Evolutionary conservation across 1,140 invertebrate genomes (phyloP), one percentile per base, ranked within the genome.

Genomic region (Laodelphax striatellus): DNA sequence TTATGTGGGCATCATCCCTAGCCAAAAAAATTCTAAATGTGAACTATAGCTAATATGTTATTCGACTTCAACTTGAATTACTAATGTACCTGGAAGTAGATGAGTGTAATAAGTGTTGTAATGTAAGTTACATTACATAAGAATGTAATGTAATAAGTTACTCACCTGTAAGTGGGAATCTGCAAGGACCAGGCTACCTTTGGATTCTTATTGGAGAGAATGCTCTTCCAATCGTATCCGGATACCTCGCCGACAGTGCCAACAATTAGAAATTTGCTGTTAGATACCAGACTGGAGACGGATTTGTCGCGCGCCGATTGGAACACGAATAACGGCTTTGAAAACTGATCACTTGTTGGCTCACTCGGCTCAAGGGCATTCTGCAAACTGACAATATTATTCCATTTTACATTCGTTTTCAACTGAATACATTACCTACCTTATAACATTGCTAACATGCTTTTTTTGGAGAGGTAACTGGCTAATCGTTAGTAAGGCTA

Each of bases 141-240:
- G n/a, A n/a, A n/a, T n/a, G n/a, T n/a, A n/a, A n/a, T n/a, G n/a
- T n/a, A n/a, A n/a, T 2, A 28, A 28, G 24, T 28, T 28, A 38
- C 65, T 66, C 65, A 78, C 77, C 77, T 77, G 41, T 78, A 74
- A 59, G 78, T 75, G n/a, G 87, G 82, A 62, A 91, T 79, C 63
- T 80, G 78, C 13, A 90, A 79, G 34, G 72, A 79, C 88, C 88
- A 91, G 13, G 76, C 72, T 16, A 73, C 67, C 65, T 79, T 75
- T 69, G 74, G 72, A 80, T 86, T 61, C 66, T 76, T 82, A 22
- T 80, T 82, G 55, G 73, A 74, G 19, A 87, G 72, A 9, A 59
- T 52, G 28, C 74, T 74, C 62, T 83, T 82, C 88, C 88, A 93
- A 61, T 85, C 81, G 78, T 85, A 87, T 24, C 84, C 90, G 64